These are phyloP conservation scores for Macroramphosus scolopax DNA, from an alignment of 2,797 vertebrate genomes.

Conservation along the genomic window DNA sequence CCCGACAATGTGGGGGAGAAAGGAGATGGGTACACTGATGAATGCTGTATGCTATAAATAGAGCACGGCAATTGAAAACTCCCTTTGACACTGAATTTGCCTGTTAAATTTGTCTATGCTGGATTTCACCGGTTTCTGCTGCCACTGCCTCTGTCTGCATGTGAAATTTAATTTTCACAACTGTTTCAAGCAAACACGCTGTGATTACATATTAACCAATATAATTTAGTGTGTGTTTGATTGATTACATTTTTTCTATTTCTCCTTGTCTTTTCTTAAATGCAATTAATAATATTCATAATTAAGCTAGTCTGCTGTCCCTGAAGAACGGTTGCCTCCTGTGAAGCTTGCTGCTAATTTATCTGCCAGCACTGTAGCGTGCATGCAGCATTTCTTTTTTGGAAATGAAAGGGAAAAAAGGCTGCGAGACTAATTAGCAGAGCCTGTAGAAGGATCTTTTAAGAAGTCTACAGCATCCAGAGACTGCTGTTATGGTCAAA, in stretches of 20 bases:
- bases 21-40: slow-evolving; percentile 40
- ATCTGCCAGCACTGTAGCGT: slow-evolving; percentile 52
- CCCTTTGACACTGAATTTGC: slow-evolving; percentile 67
- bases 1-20: slow-evolving; percentile 30
- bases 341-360: slow-evolving; percentile 66
- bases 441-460: slow-evolving; percentile 52
- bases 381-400: slow-evolving; percentile 54
- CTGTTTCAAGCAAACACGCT: slow-evolving; percentile 13
- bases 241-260: slow-evolving; percentile 21
- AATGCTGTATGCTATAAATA: slow-evolving; percentile 71
- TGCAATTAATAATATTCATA: slow-evolving; percentile 73
- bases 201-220: slow-evolving; percentile 23
- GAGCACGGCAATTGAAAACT: slow-evolving; percentile 59
- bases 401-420: slow-evolving; percentile 60
- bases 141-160: slow-evolving; percentile 19
- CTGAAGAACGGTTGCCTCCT: slow-evolving; percentile 58
- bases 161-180: slow-evolving; percentile 19
- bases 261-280: slow-evolving; percentile 48
- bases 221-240: slow-evolving; percentile 32
- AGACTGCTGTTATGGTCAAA: slow-evolving; percentile 49
- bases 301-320: slow-evolving; percentile 66
- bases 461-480: slow-evolving; percentile 48
- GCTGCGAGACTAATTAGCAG: slow-evolving; percentile 65
- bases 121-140: slow-evolving; percentile 29
- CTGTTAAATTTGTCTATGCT: slow-evolving; percentile 58